phyloP scores from a whole-genome alignment of 1,140 invertebrate species.

The Nautilus pompilius region DNA sequence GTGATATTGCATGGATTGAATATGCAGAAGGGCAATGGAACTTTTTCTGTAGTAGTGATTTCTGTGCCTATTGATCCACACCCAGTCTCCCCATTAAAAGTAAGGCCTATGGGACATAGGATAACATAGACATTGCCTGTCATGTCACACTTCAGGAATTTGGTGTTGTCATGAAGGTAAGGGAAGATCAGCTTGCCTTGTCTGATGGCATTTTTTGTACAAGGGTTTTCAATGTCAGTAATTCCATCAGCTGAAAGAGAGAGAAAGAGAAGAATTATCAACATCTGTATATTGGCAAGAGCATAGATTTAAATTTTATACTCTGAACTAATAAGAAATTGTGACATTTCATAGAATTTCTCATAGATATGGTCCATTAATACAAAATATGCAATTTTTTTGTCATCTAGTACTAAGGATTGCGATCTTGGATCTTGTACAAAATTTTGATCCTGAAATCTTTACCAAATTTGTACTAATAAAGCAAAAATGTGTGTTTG shows the following conservation, averaged over 20 bases:
- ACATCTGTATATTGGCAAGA: no score
- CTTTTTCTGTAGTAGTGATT: neutral
- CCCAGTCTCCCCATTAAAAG: neutral
- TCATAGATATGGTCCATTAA: no score
- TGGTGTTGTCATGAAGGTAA: conserved; percentile 26
- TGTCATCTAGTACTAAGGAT: no score
- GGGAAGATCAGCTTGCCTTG: conserved; percentile 18
- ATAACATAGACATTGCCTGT: conserved; percentile 33
- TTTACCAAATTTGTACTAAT: no score
- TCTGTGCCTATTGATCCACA: neutral
- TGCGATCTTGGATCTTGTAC: no score
- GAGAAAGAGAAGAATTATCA: no score
- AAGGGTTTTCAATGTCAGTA: conserved; percentile 14
- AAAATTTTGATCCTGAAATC: no score
- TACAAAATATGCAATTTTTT: no score
- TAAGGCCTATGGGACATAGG: conserved; percentile 20
- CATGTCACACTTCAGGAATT: conserved; percentile 34
- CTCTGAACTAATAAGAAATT: no score
- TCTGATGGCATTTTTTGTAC: conserved; percentile 11
- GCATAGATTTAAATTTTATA: no score
- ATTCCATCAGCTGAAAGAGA: neutral
- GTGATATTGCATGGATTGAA: conserved; percentile 26
- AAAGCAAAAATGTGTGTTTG: no score
- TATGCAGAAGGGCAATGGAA: neutral
- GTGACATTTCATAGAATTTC: no score